Percentiles rank a stretch among this genome's conserved stretches.
These are phyloP conservation scores for Allophyes oxyacanthae DNA, from an alignment of 2,888 invertebrate species.

Conservation along the genomic window DNA sequence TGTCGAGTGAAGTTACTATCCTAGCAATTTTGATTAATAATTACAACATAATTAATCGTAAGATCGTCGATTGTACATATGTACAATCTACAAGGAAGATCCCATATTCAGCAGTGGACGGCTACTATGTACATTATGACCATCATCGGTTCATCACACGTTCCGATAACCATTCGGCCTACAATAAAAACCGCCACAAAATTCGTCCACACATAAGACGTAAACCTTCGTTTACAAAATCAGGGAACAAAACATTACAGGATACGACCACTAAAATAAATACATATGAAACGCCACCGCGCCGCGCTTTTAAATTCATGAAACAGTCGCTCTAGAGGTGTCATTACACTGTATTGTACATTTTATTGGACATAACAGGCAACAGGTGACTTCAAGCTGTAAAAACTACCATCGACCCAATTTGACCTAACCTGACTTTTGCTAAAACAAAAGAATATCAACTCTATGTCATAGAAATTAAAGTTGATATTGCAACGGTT, in stretches of 20 bases:
- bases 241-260: constrained; percentile 18
- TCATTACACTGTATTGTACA: constrained; percentile 72
- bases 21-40: too few relatives aligned
- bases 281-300: constrained; percentile 36
- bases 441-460: constrained; percentile 46
- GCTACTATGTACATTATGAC: constrained; percentile 22
- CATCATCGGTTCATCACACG: constrained; percentile 7
- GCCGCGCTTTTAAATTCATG: constrained; percentile 70
- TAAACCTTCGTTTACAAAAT: constrained; percentile 9
- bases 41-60: too few relatives aligned
- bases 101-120: background rate
- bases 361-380: constrained; percentile 81
- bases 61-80: too few relatives aligned
- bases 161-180: background rate
- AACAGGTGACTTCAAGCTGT: constrained; percentile 77
- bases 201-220: constrained; percentile 2
- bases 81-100: too few relatives aligned
- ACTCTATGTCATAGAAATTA: constrained; percentile 48
- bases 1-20: too few relatives aligned
- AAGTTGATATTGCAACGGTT: constrained; percentile 40
- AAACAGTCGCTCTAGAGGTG: constrained; percentile 60
- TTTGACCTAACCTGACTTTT: constrained; percentile 42
- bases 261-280: constrained; percentile 31
- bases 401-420: constrained; percentile 63
- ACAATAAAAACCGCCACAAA: constrained; percentile 24